phyloP scores from a whole-genome alignment of 2,797 vertebrate species.

The Novumbra hubbsi region DNA sequence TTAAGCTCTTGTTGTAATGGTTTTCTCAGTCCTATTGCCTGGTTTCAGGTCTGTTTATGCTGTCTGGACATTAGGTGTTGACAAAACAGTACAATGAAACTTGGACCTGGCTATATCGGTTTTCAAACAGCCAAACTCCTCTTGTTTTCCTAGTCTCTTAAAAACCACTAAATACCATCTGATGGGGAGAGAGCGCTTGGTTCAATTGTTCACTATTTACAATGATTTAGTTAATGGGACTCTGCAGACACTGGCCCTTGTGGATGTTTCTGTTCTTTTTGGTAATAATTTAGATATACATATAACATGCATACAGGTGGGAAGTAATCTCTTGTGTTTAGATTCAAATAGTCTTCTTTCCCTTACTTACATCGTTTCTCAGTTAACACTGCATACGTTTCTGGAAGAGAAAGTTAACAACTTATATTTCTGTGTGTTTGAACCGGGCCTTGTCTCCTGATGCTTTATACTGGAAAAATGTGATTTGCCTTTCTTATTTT shows the following conservation, averaged over 20 bases:
- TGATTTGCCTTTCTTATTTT: slow-evolving; percentile 7
- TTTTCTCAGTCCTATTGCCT: not conserved
- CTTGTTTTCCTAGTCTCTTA: not conserved
- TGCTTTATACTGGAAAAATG: slow-evolving; percentile 32
- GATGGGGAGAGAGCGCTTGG: not conserved
- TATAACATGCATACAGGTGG: not conserved
- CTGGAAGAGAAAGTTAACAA: not conserved
- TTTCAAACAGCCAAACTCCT: not conserved
- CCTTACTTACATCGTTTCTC: not conserved
- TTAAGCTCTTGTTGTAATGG: not conserved
- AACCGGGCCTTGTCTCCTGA: slow-evolving; percentile 23
- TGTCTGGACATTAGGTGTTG: not conserved
- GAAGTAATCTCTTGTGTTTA: not conserved
- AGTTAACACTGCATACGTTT: not conserved
- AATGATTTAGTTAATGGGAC: not conserved
- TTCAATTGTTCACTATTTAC: not conserved
- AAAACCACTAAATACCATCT: not conserved
- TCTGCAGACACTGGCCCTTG: not conserved
- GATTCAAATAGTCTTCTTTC: not conserved
- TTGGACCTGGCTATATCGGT: not conserved
- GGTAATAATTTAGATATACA: not conserved
- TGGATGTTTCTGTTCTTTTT: not conserved
- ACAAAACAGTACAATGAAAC: not conserved
- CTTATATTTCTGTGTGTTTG: not conserved
- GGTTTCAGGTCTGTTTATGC: not conserved